Evolutionary conservation across 92 coral and sea anemone species (phyloP).

Genomic region (Galaxea fascicularis): DNA sequence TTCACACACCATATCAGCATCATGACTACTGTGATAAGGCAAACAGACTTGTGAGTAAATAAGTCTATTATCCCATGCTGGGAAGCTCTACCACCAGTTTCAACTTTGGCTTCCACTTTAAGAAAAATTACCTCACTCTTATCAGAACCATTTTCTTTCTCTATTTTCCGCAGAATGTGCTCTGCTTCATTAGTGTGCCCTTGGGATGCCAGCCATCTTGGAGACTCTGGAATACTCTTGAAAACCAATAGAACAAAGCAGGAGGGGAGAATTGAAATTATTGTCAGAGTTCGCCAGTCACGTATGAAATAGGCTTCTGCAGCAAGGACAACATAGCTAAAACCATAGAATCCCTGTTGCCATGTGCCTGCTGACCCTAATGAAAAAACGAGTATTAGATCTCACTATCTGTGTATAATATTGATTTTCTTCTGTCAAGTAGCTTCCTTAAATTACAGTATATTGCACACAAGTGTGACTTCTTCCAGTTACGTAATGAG

Average conservation of each 20-base stretch:
- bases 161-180: constrained; percentile 70
- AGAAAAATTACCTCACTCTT: constrained; percentile 27
- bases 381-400: background rate
- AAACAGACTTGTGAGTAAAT: constrained; percentile 74
- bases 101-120: background rate
- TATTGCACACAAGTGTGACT: too few species aligned
- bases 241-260: constrained; percentile 57
- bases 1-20: constrained; percentile 78
- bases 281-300: constrained; percentile 78
- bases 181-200: constrained; percentile 84
- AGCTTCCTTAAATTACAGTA: too few species aligned
- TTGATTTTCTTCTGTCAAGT: background rate
- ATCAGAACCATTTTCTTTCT: constrained; percentile 67
- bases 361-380: constrained; percentile 78
- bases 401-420: too few species aligned
- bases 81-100: background rate
- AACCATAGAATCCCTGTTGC: constrained; percentile 74
- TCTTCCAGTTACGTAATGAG: too few species aligned
- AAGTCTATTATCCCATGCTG: constrained; percentile 68
- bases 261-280: constrained; percentile 74
- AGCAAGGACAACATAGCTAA: constrained; percentile 66
- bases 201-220: constrained; percentile 87
- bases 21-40: constrained; percentile 67
- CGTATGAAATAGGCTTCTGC: constrained; percentile 73
- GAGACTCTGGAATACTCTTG: constrained; percentile 80